Percentiles rank a stretch among this genome's conserved stretches.
Evolutionary conservation across 2,888 invertebrate species (phyloP).

Genomic region (Aethes cnicana): DNA sequence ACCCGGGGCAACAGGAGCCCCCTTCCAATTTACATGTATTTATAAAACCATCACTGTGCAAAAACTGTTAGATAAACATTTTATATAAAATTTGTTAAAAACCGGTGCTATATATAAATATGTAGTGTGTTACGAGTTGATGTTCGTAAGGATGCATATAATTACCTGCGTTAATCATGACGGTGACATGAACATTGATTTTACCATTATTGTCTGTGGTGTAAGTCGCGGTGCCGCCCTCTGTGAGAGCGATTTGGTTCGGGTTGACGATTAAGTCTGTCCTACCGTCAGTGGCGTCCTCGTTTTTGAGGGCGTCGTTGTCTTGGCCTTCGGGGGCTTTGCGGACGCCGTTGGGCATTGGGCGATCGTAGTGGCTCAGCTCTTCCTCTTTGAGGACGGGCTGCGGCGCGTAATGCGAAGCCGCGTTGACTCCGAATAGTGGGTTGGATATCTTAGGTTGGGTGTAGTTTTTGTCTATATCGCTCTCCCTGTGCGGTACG

Average conservation of each 20-base stretch:
- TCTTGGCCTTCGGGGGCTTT: constrained; percentile 92
- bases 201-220: constrained; percentile 91
- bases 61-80: constrained; percentile 72
- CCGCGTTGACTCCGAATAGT: constrained; percentile 75
- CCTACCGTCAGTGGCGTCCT: constrained; percentile 83
- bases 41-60: constrained; percentile 71
- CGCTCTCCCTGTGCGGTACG: constrained; percentile 50
- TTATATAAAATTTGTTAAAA: constrained; percentile 43
- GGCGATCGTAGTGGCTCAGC: constrained; percentile 58
- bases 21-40: constrained; percentile 54
- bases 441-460: constrained; percentile 70
- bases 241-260: constrained; percentile 74
- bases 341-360: constrained; percentile 79
- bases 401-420: constrained; percentile 73
- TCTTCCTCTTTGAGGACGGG: constrained; percentile 49
- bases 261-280: constrained; percentile 75
- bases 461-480: constrained; percentile 52
- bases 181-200: constrained; percentile 93
- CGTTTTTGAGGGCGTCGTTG: constrained; percentile 85
- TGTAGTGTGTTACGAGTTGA: constrained; percentile 37
- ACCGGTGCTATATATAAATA: constrained; percentile 51
- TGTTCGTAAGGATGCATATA: constrained; percentile 80
- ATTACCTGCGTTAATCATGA: constrained; percentile 89
- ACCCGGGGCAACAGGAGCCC: constrained; percentile 59
- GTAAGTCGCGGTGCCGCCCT: constrained; percentile 81